phyloP scores from a whole-genome alignment of 2,888 invertebrate genomes.

The Campaea margaritaria region DNA sequence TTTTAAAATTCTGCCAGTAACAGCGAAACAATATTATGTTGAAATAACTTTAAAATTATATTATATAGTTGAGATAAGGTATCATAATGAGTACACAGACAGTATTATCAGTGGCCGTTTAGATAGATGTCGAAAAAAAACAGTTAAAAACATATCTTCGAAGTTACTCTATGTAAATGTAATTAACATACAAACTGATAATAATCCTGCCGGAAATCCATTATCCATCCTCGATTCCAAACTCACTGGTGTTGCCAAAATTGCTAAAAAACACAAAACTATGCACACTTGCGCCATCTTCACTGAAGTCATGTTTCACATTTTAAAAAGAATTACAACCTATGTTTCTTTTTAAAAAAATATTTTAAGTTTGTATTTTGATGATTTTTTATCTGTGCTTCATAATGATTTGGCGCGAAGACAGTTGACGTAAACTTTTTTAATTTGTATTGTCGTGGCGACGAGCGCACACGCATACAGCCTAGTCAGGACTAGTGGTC shows the following conservation, averaged over 20 bases:
- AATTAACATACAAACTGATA: slow-evolving; percentile 71
- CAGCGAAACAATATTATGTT: too few relatives aligned
- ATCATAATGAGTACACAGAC: too few relatives aligned
- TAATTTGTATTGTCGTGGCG: slow-evolving; percentile 32
- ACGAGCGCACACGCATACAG: slow-evolving; percentile 44
- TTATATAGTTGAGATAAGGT: too few relatives aligned
- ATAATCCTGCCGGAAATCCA: slow-evolving; percentile 73
- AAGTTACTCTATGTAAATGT: too few relatives aligned
- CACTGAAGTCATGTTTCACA: slow-evolving; percentile 25
- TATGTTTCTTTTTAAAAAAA: slow-evolving; percentile 6
- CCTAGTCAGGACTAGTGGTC: slow-evolving; percentile 42
- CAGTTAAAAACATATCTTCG: too few relatives aligned
- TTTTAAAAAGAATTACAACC: slow-evolving; percentile 9
- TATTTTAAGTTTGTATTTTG: too few relatives aligned
- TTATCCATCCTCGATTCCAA: slow-evolving; percentile 55
- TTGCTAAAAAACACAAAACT: slow-evolving; percentile 38
- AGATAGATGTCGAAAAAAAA: too few relatives aligned
- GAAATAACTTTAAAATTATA: too few relatives aligned
- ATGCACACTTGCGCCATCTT: slow-evolving; percentile 25
- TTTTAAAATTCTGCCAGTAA: too few relatives aligned
- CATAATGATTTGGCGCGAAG: slow-evolving; percentile 22
- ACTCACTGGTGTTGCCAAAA: slow-evolving; percentile 35
- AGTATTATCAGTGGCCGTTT: too few relatives aligned
- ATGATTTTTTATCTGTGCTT: slow-evolving; percentile 2
- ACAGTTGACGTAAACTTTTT: slow-evolving; percentile 10